Evolutionary conservation across 2,888 invertebrate genomes (phyloP).

Genomic region (Oasisia sp.): DNA sequence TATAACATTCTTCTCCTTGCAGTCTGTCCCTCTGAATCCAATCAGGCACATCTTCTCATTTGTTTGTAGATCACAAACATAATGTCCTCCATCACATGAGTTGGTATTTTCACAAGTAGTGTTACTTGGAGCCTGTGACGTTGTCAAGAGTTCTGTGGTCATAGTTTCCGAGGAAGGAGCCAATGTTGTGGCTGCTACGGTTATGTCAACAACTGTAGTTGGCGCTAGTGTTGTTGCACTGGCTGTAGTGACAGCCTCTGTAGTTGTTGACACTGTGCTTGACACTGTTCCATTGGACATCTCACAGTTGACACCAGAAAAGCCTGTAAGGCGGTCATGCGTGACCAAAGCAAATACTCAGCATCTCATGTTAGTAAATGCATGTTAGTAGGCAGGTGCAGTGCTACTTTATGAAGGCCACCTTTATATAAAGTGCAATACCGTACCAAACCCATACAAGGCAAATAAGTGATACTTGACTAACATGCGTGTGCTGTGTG

Average conservation of each 20-base stretch:
- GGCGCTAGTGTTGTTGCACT: too few relatives aligned
- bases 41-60: not conserved
- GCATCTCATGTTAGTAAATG: too few relatives aligned
- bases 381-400: too few relatives aligned
- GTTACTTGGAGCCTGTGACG: constrained; percentile 7
- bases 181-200: not conserved
- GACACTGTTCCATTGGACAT: not conserved
- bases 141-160: not conserved
- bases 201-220: not conserved
- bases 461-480: too few relatives aligned
- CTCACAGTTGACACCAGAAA: not conserved
- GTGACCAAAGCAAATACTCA: not conserved
- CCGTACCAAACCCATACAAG: too few relatives aligned
- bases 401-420: too few relatives aligned
- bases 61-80: not conserved
- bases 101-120: not conserved
- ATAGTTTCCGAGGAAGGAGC: not conserved
- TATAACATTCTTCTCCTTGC: not conserved
- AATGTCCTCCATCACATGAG: constrained; percentile 24
- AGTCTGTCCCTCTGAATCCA: not conserved
- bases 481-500: too few relatives aligned
- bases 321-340: not conserved
- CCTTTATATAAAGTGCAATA: too few relatives aligned
- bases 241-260: not conserved
- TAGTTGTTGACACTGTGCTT: not conserved